Conservation (phyloP, 2,888 invertebrate genomes). For the Pandemis corylana region DNA sequence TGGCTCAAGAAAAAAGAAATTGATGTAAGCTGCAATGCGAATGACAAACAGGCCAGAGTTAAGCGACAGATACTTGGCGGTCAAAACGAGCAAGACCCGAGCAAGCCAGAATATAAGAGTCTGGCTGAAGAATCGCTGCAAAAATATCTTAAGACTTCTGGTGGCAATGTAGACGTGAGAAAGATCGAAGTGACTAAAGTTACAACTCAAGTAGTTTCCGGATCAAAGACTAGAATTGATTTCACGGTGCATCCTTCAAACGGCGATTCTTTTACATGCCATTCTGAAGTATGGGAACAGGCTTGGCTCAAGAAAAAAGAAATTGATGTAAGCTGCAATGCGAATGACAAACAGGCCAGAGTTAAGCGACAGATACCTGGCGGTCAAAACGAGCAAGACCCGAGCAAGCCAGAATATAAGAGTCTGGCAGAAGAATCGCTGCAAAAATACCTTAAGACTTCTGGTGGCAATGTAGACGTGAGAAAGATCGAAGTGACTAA, state of each 20-base stretch:
- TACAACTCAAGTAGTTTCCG: slow-evolving; percentile 74
- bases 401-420: slow-evolving; percentile 24
- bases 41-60: neutral
- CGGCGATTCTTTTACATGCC: slow-evolving; percentile 59
- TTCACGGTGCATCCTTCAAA: slow-evolving; percentile 65
- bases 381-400: slow-evolving; percentile 18
- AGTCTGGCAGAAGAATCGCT: slow-evolving; percentile 39
- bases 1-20: slow-evolving; percentile 75
- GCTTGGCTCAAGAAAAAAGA: slow-evolving; percentile 54
- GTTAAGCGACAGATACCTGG: slow-evolving; percentile 44
- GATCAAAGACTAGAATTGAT: slow-evolving; percentile 61
- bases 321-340: slow-evolving; percentile 49
- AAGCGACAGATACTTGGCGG: slow-evolving; percentile 35
- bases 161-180: slow-evolving; percentile 43
- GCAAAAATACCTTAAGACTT: slow-evolving; percentile 24
- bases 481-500: slow-evolving; percentile 56
- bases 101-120: slow-evolving; percentile 49
- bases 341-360: slow-evolving; percentile 26
- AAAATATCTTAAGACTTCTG: slow-evolving; percentile 48
- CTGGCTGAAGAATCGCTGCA: slow-evolving; percentile 54
- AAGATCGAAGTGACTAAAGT: slow-evolving; percentile 61
- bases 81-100: neutral
- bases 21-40: slow-evolving; percentile 24
- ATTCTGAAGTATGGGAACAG: slow-evolving; percentile 48
- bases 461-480: neutral